Evolutionary conservation across 2,797 vertebrate genomes (phyloP).

Genomic region (Falco peregrinus): DNA sequence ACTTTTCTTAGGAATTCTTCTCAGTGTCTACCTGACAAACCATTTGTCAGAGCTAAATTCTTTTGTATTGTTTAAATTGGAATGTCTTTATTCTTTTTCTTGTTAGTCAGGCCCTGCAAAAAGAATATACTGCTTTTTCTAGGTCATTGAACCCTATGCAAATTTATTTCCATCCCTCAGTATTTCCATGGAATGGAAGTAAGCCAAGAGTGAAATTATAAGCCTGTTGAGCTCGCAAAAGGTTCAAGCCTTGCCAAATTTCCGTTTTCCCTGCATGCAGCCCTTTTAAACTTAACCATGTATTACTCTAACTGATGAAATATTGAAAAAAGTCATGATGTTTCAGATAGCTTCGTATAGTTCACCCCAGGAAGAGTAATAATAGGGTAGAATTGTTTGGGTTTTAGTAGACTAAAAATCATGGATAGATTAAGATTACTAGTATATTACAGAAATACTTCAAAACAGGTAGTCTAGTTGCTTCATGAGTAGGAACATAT

Average conservation of each 20-base stretch:
- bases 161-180: slow-evolving; percentile 32
- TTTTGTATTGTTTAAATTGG: background rate
- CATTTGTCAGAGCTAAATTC: background rate
- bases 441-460: background rate
- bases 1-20: background rate
- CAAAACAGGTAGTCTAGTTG: background rate
- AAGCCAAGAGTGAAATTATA: slow-evolving; percentile 24
- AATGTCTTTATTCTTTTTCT: background rate
- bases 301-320: background rate
- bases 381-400: background rate
- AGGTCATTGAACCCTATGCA: background rate
- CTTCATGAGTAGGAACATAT: background rate
- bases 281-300: background rate
- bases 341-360: background rate
- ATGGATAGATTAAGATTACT: background rate
- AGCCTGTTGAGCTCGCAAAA: background rate
- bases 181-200: background rate
- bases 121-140: background rate
- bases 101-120: background rate
- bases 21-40: background rate
- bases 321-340: background rate
- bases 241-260: background rate
- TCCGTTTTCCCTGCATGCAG: background rate
- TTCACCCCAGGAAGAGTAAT: background rate
- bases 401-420: background rate